phyloP scores from a whole-genome alignment of 1,140 invertebrate genomes.

The Solenopsis fugax region DNA sequence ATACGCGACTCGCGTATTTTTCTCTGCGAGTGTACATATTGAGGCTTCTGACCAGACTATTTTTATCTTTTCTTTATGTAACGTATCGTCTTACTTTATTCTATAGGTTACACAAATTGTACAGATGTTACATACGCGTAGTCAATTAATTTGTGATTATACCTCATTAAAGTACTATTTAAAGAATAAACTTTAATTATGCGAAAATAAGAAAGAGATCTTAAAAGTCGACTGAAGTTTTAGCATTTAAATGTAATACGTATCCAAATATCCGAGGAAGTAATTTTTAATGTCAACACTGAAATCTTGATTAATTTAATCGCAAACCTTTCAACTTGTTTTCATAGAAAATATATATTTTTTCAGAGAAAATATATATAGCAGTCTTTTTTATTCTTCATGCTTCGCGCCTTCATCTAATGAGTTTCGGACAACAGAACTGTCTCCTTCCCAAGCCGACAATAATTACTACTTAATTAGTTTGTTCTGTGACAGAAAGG shows the following conservation, averaged over 20 bases:
- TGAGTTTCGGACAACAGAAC: slow-evolving; percentile 64
- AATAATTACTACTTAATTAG: slow-evolving; percentile 77
- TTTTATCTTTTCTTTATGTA: neutral
- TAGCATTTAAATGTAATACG: neutral
- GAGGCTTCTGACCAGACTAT: neutral
- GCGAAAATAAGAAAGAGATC: neutral
- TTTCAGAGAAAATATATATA: slow-evolving; percentile 47
- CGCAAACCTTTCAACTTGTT: slow-evolving; percentile 38
- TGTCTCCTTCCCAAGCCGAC: slow-evolving; percentile 52
- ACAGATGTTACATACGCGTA: neutral
- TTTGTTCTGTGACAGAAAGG: slow-evolving; percentile 61
- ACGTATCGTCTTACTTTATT: neutral
- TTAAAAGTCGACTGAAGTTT: neutral
- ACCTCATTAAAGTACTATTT: neutral
- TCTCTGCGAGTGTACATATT: neutral
- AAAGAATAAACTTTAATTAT: slow-evolving; percentile 12
- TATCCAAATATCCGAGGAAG: neutral
- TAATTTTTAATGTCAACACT: slow-evolving; percentile 24
- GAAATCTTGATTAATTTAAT: neutral
- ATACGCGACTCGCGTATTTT: slow-evolving; percentile 27
- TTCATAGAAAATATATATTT: slow-evolving; percentile 52
- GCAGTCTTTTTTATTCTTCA: slow-evolving; percentile 19
- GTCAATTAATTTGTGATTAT: neutral
- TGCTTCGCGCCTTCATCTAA: slow-evolving; percentile 56
- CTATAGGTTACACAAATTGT: neutral